Percentiles rank a stretch among this genome's conserved stretches.
Conservation (phyloP, 2,797 vertebrate species). For the Steatocranus sp. region DNA sequence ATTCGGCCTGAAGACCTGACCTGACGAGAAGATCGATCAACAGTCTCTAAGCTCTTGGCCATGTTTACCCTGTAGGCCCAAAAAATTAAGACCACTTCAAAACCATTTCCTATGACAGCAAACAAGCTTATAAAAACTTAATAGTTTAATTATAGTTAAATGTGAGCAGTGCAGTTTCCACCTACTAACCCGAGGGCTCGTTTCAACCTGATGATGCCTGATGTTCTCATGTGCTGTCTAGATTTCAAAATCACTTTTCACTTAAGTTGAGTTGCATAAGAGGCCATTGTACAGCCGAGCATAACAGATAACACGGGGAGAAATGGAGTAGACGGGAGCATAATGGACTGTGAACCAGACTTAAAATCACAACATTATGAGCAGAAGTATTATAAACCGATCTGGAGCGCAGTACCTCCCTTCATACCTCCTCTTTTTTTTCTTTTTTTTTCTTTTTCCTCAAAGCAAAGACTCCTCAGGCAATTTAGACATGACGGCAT, state of each 20-base stretch:
- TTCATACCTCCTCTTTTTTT: background rate
- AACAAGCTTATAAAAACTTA: background rate
- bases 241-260: constrained; percentile 16
- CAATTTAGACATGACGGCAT: constrained; percentile 19
- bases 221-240: constrained; percentile 4
- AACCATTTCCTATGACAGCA: background rate
- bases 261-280: constrained; percentile 5
- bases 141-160: constrained; percentile 2
- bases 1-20: background rate
- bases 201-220: constrained; percentile 5
- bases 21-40: background rate
- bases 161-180: background rate
- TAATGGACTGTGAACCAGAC: constrained; percentile 15
- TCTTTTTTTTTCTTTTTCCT: background rate
- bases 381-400: background rate
- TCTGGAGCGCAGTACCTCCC: constrained; percentile 1
- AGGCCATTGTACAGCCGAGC: background rate
- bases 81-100: background rate
- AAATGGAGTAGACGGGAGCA: background rate
- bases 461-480: constrained; percentile 27
- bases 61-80: background rate
- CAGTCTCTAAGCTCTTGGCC: background rate
- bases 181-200: background rate
- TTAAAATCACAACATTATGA: constrained; percentile 12
- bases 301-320: background rate